Conservation (phyloP, 1,140 invertebrate species). For the Aphelenchoides besseyi region DNA sequence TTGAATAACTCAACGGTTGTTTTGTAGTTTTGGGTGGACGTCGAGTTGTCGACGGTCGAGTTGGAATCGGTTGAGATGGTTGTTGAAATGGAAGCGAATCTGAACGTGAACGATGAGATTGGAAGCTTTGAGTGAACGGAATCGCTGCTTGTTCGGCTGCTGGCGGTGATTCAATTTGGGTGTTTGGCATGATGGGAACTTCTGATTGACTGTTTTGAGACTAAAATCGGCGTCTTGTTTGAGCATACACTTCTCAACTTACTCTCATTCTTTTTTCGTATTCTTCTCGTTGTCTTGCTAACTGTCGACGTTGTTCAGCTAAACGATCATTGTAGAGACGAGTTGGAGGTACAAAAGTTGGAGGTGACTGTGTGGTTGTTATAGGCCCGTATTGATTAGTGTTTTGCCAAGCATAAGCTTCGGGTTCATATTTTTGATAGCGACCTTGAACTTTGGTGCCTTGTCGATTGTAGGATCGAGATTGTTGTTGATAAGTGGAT, state of each 20-base stretch:
- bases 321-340: slow-evolving; percentile 5
- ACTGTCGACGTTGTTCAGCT: slow-evolving; percentile 8
- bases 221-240: neutral
- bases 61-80: neutral
- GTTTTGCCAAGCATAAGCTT: neutral
- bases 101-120: neutral
- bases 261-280: neutral
- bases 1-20: slow-evolving; percentile 9
- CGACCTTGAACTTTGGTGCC: neutral
- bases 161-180: neutral
- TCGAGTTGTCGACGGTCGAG: neutral
- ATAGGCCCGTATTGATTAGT: neutral
- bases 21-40: slow-evolving; percentile 16
- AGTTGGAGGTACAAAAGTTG: neutral
- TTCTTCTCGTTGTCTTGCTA: slow-evolving; percentile 15
- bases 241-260: neutral
- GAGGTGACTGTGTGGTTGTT: neutral
- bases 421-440: slow-evolving; percentile 11
- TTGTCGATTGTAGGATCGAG: neutral
- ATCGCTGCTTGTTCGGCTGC: neutral
- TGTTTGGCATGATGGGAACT: neutral
- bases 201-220: neutral
- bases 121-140: slow-evolving; percentile 10
- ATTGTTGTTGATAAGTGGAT: neutral
- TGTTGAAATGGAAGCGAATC: slow-evolving; percentile 6